These are phyloP conservation scores for Oenanthe oenanthe DNA, from an alignment of 2,113 vertebrate species.

Conservation along the genomic window DNA sequence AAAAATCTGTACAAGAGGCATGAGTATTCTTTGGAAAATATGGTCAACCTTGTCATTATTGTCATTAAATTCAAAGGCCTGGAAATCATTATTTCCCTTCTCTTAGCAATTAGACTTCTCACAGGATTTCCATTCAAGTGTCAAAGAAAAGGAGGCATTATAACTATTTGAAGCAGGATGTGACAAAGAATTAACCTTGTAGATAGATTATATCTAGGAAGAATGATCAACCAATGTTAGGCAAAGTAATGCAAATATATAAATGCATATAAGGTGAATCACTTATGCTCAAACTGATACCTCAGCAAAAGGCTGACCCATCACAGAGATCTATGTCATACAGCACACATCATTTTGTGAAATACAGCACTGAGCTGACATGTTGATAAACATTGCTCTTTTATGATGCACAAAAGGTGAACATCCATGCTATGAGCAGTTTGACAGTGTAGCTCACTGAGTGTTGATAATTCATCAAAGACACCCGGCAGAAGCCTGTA, in stretches of 20 bases:
- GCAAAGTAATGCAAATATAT: neutral
- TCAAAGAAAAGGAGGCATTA: neutral
- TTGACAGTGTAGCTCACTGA: neutral
- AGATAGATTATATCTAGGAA: neutral
- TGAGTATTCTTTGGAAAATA: neutral
- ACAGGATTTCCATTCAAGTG: neutral
- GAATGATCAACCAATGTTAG: neutral
- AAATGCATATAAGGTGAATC: neutral
- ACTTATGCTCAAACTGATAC: neutral
- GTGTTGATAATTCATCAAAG: constrained; percentile 6
- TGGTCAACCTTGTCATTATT: neutral
- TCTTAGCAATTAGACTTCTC: neutral
- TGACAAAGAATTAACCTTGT: neutral
- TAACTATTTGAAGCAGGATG: neutral
- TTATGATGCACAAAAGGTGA: neutral
- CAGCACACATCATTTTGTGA: neutral
- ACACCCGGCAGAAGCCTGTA: neutral
- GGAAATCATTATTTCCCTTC: neutral
- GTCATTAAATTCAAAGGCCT: neutral
- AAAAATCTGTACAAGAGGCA: neutral
- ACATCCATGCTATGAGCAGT: neutral
- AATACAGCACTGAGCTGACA: neutral
- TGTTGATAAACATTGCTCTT: neutral
- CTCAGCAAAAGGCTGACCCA: neutral
- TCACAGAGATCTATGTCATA: neutral